Base-by-base conservation (phyloP, 1,140 invertebrate genomes). In the Lepeophtheirus salmonis region DNA sequence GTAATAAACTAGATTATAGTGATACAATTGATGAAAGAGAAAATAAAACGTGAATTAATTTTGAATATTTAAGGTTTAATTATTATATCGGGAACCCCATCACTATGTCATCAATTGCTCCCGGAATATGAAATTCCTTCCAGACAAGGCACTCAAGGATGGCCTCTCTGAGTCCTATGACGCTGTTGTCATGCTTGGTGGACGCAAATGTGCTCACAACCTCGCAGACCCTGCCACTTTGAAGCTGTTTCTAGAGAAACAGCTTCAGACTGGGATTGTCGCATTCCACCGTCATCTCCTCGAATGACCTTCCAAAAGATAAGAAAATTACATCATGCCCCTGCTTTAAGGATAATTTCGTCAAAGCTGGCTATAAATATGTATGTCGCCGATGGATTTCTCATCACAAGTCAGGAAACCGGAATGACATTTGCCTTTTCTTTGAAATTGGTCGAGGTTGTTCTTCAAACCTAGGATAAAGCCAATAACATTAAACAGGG, bases 381-480 rank as follows among this genome's bases (percentile, higher is more conserved):
- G 72, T 77, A 30, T 1, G 84, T 88, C 0, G 75, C 81, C 3
- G 86, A 89, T 75, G 85, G 82, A 69, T 86, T 91, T 63, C 67
- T 97, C 1, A 84, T 97, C 16, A 97, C 94, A 0, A 95, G 89
- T 65, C 78, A 85, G 67, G 89, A 87, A 18, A 94, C 95, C 2
- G 92, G 87, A 50, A 97, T 92, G 22, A 80, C 88, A 1, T 88
- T 88, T 70, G 85, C 87, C 67, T 97, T 97, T 74, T 89, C 81
- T 12, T 70, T 97, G 12, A 80, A 80, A 41, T 78, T 98, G 22
- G 83, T 86, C n/a, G n/a, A n/a, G 6, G 83, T 92, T 68, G 72
- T 82, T 64, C 69, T 97, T 1, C 67, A 79, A 0, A 82, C 81
- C 16, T 78, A 81, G 66, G 81, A 87, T 25, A 83, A 83, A 64